A percentile compares a stretch with the other conserved stretches of the same genome.
Conservation (phyloP, 2,113 vertebrate species). For the Cairina moschata region DNA sequence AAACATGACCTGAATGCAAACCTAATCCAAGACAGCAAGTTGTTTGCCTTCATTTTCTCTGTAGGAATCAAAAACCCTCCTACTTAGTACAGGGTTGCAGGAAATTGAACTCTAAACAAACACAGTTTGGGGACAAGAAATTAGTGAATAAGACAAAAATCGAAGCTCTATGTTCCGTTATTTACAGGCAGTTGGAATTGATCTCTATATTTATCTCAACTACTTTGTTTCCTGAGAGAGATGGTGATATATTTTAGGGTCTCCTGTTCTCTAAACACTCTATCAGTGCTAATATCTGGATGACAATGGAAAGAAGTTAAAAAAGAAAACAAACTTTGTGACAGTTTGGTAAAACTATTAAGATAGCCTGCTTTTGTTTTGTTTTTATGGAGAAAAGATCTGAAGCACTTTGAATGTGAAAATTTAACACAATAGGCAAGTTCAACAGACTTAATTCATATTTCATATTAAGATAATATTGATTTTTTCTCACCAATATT, state of each 20-base stretch:
- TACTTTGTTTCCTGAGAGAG: background rate
- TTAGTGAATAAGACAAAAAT: background rate
- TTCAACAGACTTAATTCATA: constrained; percentile 18
- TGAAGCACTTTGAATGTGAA: background rate
- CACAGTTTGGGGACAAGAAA: background rate
- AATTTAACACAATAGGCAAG: background rate
- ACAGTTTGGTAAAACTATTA: background rate
- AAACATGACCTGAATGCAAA: background rate
- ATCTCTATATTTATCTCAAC: background rate
- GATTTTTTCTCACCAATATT: background rate
- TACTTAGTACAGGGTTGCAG: background rate
- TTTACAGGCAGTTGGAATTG: background rate
- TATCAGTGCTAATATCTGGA: background rate
- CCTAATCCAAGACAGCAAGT: background rate
- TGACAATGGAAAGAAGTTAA: background rate
- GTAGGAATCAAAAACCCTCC: background rate
- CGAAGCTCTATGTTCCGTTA: background rate
- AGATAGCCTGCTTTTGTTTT: background rate
- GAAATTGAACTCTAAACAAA: background rate
- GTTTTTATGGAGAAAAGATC: background rate
- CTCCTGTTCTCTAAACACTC: background rate
- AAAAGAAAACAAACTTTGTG: background rate
- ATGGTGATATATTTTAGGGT: background rate
- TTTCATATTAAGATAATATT: constrained; percentile 13
- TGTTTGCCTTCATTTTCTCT: background rate